Percentiles rank a stretch among this genome's conserved stretches.
These are phyloP conservation scores for Drosophila kohkoa DNA, from an alignment of 1,140 invertebrate species.

Conservation along the genomic window DNA sequence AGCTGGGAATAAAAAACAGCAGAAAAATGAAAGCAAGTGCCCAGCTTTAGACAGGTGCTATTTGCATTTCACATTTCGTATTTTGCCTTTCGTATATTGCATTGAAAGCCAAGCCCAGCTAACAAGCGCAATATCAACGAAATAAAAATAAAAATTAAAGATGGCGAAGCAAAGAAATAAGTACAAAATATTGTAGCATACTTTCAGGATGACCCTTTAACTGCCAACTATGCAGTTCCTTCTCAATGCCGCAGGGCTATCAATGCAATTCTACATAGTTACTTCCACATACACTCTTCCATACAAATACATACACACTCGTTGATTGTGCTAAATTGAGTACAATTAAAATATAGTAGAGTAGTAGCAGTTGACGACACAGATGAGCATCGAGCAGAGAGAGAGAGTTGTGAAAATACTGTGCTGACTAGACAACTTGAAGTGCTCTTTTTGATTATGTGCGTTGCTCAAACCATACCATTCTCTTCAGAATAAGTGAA, in stretches of 20 bases:
- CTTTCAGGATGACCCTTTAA: conserved; percentile 56
- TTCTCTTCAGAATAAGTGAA: conserved; percentile 6
- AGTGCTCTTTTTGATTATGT: conserved; percentile 33
- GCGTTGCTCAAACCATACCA: conserved; percentile 12
- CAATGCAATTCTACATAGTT: conserved; percentile 24
- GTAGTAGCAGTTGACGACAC: conserved; percentile 38
- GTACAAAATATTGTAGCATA: conserved; percentile 40
- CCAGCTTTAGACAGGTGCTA: conserved; percentile 76
- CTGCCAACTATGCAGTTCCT: background rate
- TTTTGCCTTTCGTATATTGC: conserved; percentile 43
- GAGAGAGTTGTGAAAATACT: conserved; percentile 28
- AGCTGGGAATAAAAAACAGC: conserved; percentile 9
- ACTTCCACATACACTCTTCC: conserved; percentile 12
- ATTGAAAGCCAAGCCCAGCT: conserved; percentile 57
- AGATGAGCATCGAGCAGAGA: conserved; percentile 20
- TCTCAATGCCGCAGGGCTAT: conserved; percentile 26
- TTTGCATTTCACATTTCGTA: conserved; percentile 63
- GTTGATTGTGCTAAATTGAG: conserved; percentile 53
- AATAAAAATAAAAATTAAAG: conserved; percentile 53
- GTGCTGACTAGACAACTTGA: conserved; percentile 50
- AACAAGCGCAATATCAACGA: conserved; percentile 76
- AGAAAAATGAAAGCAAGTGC: conserved; percentile 64
- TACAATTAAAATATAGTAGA: conserved; percentile 70
- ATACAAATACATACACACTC: conserved; percentile 11
- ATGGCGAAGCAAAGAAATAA: background rate